Percentiles rank a stretch among this genome's conserved stretches.
Conservation (phyloP, 2,797 vertebrate species). For the Hemibagrus guttatus region DNA sequence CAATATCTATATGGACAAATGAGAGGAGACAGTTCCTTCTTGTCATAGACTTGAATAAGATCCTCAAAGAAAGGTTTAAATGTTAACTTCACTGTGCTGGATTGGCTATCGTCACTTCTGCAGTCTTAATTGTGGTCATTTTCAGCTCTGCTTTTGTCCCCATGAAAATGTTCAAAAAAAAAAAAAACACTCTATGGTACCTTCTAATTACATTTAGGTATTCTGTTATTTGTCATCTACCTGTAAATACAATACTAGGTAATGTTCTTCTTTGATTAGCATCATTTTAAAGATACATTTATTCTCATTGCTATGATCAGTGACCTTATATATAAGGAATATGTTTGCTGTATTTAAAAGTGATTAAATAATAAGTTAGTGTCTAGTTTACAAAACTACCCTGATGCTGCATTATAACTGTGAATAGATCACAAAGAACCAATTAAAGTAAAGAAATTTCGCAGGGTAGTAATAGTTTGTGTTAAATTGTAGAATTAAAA, state of each 20-base stretch:
- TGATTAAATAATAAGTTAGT: not conserved
- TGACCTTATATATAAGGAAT: not conserved
- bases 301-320: not conserved
- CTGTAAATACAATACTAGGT: not conserved
- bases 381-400: not conserved
- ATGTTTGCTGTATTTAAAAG: not conserved
- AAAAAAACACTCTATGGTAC: not conserved
- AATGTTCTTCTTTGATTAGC: not conserved
- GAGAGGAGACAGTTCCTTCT: not conserved
- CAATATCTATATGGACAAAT: not conserved
- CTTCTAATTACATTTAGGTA: not conserved
- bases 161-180: not conserved
- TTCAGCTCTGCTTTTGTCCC: not conserved
- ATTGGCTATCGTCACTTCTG: not conserved
- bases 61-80: not conserved
- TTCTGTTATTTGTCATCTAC: not conserved
- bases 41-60: not conserved
- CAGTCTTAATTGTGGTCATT: not conserved
- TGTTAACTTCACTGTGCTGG: not conserved
- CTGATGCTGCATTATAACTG: not conserved
- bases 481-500: too few species aligned
- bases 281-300: not conserved
- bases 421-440: not conserved
- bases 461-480: not conserved
- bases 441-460: not conserved